A percentile compares a stretch with the other conserved stretches of the same genome.
These are phyloP conservation scores for Diachrysia chrysitis DNA, from an alignment of 2,888 invertebrate genomes.

Conservation along the genomic window DNA sequence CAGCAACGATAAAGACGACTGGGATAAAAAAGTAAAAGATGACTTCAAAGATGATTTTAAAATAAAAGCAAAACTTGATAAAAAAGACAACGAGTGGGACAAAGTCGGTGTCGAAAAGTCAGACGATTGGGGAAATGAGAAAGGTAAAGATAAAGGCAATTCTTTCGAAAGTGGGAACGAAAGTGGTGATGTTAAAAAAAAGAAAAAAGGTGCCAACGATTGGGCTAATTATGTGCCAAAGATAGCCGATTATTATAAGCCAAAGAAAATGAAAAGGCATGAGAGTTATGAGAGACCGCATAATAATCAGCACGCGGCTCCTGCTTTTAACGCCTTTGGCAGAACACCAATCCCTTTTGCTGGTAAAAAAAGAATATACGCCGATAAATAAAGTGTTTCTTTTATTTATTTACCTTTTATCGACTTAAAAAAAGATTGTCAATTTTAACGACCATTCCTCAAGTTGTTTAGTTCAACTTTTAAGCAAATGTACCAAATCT, in stretches of 20 bases:
- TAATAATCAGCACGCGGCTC: neutral
- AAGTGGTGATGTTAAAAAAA: neutral
- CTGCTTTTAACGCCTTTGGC: conserved; percentile 26
- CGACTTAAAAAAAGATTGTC: no score
- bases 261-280: conserved; percentile 21
- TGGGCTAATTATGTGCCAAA: conserved; percentile 34
- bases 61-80: neutral
- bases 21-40: conserved; percentile 24
- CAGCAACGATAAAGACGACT: conserved; percentile 1
- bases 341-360: conserved; percentile 62
- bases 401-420: neutral
- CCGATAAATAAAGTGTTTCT: conserved; percentile 38
- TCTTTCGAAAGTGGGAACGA: neutral
- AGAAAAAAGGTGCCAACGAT: conserved; percentile 7
- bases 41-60: conserved; percentile 12
- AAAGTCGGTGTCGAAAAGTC: neutral
- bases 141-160: neutral
- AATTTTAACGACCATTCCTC: no score
- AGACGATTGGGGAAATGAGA: neutral
- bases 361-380: conserved; percentile 61
- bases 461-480: no score
- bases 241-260: conserved; percentile 16
- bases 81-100: conserved; percentile 5
- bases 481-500: no score
- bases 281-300: conserved; percentile 9